phyloP scores from a whole-genome alignment of 2,888 invertebrate genomes.

The Cheilosia vulpina region DNA sequence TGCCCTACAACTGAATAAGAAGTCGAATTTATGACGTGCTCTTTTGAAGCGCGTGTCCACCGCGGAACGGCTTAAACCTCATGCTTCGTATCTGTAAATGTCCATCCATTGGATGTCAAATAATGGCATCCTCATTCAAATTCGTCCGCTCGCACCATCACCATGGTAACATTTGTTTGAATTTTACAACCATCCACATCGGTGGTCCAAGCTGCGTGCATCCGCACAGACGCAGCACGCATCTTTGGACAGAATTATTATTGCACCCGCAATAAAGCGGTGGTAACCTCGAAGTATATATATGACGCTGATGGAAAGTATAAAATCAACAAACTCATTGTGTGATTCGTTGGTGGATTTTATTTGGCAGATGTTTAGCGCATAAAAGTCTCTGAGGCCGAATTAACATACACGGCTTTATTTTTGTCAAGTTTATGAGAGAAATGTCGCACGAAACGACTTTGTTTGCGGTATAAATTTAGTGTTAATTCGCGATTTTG shows the following conservation, averaged over 20 bases:
- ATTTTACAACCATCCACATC: constrained; percentile 44
- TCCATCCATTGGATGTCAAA: constrained; percentile 36
- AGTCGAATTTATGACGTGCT: constrained; percentile 39
- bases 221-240: constrained; percentile 9
- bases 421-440: constrained; percentile 44
- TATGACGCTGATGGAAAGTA: constrained; percentile 35
- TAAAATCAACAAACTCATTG: constrained; percentile 66
- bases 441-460: constrained; percentile 34
- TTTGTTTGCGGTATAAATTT: constrained; percentile 45
- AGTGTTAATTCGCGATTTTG: constrained; percentile 42
- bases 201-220: constrained; percentile 43
- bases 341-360: constrained; percentile 56
- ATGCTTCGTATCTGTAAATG: constrained; percentile 3
- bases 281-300: constrained; percentile 16
- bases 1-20: constrained; percentile 46
- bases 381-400: constrained; percentile 22
- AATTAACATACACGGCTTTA: constrained; percentile 60
- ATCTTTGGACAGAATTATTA: constrained; percentile 34
- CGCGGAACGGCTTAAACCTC: neutral
- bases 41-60: constrained; percentile 21
- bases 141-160: constrained; percentile 36
- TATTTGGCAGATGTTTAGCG: constrained; percentile 52
- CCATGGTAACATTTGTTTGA: constrained; percentile 46
- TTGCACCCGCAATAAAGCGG: constrained; percentile 57
- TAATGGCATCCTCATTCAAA: constrained; percentile 58